Evolutionary conservation across 1,140 invertebrate genomes (phyloP), one percentile per base, ranked within the genome.

Genomic region (Drosophila varians): DNA sequence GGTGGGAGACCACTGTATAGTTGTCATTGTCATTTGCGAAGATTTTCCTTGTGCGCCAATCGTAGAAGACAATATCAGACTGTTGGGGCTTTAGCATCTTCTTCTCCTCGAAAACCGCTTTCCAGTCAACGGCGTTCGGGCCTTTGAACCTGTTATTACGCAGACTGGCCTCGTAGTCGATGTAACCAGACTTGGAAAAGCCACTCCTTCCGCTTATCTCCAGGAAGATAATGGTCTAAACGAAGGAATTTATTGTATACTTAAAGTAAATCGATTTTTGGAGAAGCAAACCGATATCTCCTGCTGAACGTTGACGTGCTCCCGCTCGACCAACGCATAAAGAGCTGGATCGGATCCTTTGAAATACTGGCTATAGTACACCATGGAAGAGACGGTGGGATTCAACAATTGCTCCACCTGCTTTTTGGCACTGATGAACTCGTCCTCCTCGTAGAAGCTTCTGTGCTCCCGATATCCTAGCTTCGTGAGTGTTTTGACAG

Each of bases 201-300:
- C 86, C 86, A 11, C 71, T 70, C n/a, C 62, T 46, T 0, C 56
- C 46, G 0, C 40, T 66, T 9, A 64, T 36, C 49, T 82, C 76
- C 21, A 89, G 4, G 26, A 82, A 89, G 8, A 89, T 86, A 6
- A 89, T 89, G 3, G 86, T 89, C 86, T 89, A 1, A 0, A 28
- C n/a, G n/a, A 1, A 1, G n/a, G 9, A 25, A n/a, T 40, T 14
- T n/a, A 5, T 18, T 16, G 1, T 8, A 14, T 19, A 40, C 18
- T 9, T 16, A 12, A 11, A 31, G 2, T 31, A 31, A 31, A 14
- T n/a, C n/a, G n/a, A n/a, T 19, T 23, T 14, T n/a, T 9, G 28
- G 1, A 4, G 2, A 0, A 0, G 47, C 36, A 28, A 34, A 83
- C 78, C 12, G 78, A 83, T 52, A 83, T 48, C 49, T 74, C 56